Conservation (phyloP, 1,140 invertebrate genomes). For the Acromyrmex echinatior region DNA sequence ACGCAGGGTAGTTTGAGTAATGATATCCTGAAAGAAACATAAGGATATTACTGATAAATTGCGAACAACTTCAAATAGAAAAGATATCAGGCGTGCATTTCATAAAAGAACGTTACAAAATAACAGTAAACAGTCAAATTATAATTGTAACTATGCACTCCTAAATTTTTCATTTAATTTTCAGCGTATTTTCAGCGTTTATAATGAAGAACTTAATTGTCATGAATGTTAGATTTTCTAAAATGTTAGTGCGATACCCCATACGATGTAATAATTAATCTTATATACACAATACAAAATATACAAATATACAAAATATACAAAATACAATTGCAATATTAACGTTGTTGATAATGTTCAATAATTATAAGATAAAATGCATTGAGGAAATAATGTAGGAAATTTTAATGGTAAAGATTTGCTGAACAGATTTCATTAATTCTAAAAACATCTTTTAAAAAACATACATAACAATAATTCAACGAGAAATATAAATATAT, state of each 20-base stretch:
- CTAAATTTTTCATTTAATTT: neutral
- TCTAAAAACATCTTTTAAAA: neutral
- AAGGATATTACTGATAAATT: neutral
- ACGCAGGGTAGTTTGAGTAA: neutral
- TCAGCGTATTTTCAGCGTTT: neutral
- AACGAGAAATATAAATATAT: neutral
- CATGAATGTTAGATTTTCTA: neutral
- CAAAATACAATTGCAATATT: neutral
- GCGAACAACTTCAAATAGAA: neutral
- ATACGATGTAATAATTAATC: neutral
- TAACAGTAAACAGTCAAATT: neutral
- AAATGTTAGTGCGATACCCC: neutral
- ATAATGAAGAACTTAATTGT: neutral
- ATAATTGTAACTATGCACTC: neutral
- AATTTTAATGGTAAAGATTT: neutral
- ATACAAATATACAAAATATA: no score
- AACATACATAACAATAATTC: neutral
- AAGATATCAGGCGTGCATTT: neutral
- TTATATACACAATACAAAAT: neutral
- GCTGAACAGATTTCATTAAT: neutral
- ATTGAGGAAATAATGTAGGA: neutral
- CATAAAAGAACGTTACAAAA: neutral
- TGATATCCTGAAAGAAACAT: constrained; percentile 13
- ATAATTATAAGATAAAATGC: neutral
- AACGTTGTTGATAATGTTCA: neutral